Base-by-base conservation (phyloP, 2,888 invertebrate species). In the Eustalomyia histrio region DNA sequence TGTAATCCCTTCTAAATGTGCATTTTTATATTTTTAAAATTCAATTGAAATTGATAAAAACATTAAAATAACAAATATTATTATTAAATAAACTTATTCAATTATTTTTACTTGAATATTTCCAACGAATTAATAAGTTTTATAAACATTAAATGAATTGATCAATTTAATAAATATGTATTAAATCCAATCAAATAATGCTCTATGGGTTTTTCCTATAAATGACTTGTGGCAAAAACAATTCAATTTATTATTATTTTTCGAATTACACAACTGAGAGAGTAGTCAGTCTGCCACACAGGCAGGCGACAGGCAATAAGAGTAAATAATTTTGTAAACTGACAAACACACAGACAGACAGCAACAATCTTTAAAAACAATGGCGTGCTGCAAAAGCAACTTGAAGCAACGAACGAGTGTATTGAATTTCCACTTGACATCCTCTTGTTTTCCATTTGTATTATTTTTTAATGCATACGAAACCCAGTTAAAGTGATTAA, bases 401-500 rank as follows among this genome's bases (percentile, higher is more conserved):
- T 14, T 43, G 5, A 35, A 35, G 1, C 1, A 35, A 39, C 39
- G 39, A 39, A n/a, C 43, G n/a, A 47, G 43, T 47, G n/a, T 47
- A 47, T 47, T 47, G 43, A 47, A 47, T 47, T 47, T 47, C 43
- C 43, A n/a, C 43, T 47, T 47, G 6, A 47, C n/a, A 47, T 47
- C 43, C 43, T 47, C 43, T 47, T 47, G 6, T 47, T 47, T 47
- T 47, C 43, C 29, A 29, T 29, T 47, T 4, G 1, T 43, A 43
- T 43, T 47, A 67, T 17, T 55, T 61, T 61, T 72, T 65, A 72
- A 72, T 71, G 50, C 72, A 43, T 47, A 52, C 52, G 58, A 69
- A 79, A 35, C 43, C 68, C 47, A 61, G 69, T 61, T 50, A 50
- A 76, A 69, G 67, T 64, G 78, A 81, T 81, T 81, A 79, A 57